Evolutionary conservation across 2,888 invertebrate species (phyloP).

Genomic region (Steromphala cineraria): DNA sequence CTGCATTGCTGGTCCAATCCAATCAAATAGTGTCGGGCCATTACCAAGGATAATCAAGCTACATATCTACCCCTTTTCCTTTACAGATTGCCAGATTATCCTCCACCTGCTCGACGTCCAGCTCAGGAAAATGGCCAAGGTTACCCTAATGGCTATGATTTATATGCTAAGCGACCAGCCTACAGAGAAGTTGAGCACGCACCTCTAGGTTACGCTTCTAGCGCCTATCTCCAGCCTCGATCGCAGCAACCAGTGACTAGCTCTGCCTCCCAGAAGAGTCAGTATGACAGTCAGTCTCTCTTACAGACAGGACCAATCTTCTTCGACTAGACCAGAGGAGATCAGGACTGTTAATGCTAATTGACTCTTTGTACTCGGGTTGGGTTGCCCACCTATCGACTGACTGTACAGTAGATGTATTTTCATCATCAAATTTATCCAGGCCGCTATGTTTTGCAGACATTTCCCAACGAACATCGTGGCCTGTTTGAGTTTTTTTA

Average conservation of each 20-base stretch:
- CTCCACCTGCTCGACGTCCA: slow-evolving; percentile 26
- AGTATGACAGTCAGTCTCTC: slow-evolving; percentile 31
- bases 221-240: neutral
- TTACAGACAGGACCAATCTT: slow-evolving; percentile 36
- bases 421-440: no score
- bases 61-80: no score
- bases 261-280: slow-evolving; percentile 4
- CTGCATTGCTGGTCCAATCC: no score
- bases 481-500: no score
- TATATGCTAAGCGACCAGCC: slow-evolving; percentile 29
- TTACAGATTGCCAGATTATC: neutral
- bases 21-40: no score
- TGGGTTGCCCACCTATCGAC: no score
- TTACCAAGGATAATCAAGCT: no score
- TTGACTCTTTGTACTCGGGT: no score
- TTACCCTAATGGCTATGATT: slow-evolving; percentile 46
- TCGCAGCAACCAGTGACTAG: neutral
- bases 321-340: slow-evolving; percentile 18
- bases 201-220: slow-evolving; percentile 11
- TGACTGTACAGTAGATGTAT: no score
- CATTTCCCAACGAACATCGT: no score
- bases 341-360: neutral
- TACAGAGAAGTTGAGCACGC: slow-evolving; percentile 26
- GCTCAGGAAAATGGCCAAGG: slow-evolving; percentile 29
- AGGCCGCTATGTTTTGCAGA: no score